Evolutionary conservation across 2,113 vertebrate genomes (phyloP).

Genomic region (Platanista minor): DNA sequence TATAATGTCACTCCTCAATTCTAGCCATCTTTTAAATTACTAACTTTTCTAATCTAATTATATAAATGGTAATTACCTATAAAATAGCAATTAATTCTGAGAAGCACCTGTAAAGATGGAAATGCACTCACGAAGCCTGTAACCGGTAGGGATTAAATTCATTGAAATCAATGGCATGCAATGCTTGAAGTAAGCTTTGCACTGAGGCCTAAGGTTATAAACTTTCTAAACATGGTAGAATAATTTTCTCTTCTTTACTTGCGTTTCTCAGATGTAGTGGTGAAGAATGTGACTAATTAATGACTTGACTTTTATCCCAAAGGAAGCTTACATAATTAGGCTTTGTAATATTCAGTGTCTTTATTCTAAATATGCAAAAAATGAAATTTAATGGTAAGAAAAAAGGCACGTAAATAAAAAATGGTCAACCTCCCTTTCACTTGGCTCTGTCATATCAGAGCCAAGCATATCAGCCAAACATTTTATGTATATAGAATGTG

Average conservation of each 20-base stretch:
- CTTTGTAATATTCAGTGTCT: neutral
- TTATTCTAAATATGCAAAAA: neutral
- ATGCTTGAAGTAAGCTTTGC: neutral
- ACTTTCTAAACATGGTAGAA: neutral
- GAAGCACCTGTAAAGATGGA: neutral
- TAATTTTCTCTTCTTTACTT: neutral
- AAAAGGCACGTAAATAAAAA: neutral
- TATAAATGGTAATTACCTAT: conserved; percentile 30
- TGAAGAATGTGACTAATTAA: conserved; percentile 7
- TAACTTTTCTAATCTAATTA: neutral
- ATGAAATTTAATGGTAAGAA: neutral
- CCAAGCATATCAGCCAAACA: neutral
- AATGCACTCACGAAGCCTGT: neutral
- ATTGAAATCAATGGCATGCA: neutral
- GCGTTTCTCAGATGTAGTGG: neutral
- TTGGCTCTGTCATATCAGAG: neutral
- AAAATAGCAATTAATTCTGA: conserved; percentile 46
- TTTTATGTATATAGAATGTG: neutral
- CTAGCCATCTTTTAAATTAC: neutral
- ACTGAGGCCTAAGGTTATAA: neutral
- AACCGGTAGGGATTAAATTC: neutral
- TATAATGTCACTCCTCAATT: neutral
- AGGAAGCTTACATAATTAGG: neutral
- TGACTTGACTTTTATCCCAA: conserved; percentile 4
- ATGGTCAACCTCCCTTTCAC: neutral